Evolutionary conservation across 2,888 invertebrate species (phyloP).

Genomic region (Apodemia hepburni): DNA sequence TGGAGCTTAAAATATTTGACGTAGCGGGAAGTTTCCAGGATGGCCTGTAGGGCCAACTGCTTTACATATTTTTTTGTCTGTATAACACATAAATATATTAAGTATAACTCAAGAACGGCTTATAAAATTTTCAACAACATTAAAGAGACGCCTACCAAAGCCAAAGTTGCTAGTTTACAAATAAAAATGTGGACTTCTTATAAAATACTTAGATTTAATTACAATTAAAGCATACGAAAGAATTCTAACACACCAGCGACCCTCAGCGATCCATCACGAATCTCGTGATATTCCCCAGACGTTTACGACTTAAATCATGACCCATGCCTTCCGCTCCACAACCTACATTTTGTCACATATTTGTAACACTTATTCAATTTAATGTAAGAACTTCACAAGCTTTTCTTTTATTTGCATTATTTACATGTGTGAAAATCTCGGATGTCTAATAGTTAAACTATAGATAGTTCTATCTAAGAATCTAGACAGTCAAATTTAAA

Average conservation of each 20-base stretch:
- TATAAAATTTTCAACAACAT: too few relatives aligned
- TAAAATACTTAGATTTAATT: not conserved
- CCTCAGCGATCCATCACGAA: slow-evolving; percentile 63
- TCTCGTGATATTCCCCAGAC: slow-evolving; percentile 48
- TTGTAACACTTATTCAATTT: slow-evolving; percentile 22
- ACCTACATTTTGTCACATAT: slow-evolving; percentile 31
- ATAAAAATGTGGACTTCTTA: not conserved
- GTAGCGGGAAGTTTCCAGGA: too few relatives aligned
- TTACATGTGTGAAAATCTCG: not conserved
- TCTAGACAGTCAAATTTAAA: too few relatives aligned
- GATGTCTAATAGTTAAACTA: too few relatives aligned
- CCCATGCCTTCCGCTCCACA: slow-evolving; percentile 60
- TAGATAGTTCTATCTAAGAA: too few relatives aligned
- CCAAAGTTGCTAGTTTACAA: too few relatives aligned
- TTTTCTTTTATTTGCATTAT: not conserved
- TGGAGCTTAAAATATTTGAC: too few relatives aligned
- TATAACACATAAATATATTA: too few relatives aligned
- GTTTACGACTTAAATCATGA: slow-evolving; percentile 70
- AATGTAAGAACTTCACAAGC: slow-evolving; percentile 11
- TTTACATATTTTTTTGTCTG: too few relatives aligned
- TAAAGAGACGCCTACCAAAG: too few relatives aligned
- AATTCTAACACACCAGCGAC: not conserved
- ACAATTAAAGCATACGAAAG: not conserved
- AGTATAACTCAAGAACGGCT: too few relatives aligned
- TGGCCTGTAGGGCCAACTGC: too few relatives aligned